Conservation (phyloP, 1,140 invertebrate species). For the Coptotermes formosanus region DNA sequence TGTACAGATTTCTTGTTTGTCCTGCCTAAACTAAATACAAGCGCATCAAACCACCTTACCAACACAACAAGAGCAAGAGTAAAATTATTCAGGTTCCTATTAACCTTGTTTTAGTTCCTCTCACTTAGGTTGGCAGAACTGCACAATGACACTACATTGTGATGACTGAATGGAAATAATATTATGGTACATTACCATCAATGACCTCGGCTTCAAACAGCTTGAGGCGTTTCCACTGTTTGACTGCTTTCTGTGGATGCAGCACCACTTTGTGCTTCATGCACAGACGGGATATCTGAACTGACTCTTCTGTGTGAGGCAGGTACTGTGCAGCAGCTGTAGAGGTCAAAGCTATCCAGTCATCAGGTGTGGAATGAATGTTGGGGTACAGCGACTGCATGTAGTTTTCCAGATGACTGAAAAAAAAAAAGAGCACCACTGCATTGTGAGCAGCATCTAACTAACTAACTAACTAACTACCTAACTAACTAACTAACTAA, state of each 20-base stretch:
- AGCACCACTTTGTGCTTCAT: neutral
- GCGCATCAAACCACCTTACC: too few relatives aligned
- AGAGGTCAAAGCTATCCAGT: constrained; percentile 15
- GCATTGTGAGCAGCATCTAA: too few relatives aligned
- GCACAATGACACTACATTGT: too few relatives aligned
- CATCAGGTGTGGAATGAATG: neutral
- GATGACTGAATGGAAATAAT: neutral
- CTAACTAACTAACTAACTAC: too few relatives aligned
- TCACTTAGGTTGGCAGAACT: too few relatives aligned
- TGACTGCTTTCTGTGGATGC: neutral
- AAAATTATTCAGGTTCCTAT: too few relatives aligned
- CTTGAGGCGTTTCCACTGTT: neutral
- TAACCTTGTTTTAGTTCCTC: too few relatives aligned
- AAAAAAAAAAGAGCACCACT: neutral
- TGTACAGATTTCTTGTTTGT: too few relatives aligned
- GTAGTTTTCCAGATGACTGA: constrained; percentile 29
- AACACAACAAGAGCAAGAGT: too few relatives aligned
- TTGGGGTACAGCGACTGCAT: neutral
- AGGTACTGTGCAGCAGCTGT: neutral
- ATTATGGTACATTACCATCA: neutral
- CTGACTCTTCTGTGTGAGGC: constrained; percentile 18
- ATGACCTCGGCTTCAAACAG: constrained; percentile 20
- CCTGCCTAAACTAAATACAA: too few relatives aligned
- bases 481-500: too few relatives aligned
- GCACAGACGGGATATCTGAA: neutral